These are phyloP conservation scores for Polylopha cassiicola DNA, from an alignment of 2,888 invertebrate genomes.

Conservation along the genomic window DNA sequence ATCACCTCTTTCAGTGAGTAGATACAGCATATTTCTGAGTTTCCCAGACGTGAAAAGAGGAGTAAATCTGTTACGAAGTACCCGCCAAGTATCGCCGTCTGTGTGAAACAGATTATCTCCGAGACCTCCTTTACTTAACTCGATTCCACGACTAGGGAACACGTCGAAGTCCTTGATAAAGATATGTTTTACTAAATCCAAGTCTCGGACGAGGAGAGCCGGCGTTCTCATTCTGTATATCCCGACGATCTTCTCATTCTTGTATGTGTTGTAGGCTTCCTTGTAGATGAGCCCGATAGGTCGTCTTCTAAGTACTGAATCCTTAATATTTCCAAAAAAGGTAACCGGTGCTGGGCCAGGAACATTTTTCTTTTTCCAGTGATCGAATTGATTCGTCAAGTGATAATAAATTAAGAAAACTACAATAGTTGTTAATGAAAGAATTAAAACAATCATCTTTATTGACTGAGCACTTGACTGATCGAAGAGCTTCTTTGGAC, in stretches of 20 bases:
- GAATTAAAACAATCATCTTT: too few species aligned
- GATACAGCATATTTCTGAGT: conserved; percentile 25
- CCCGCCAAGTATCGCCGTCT: conserved; percentile 22
- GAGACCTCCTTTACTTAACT: conserved; percentile 16
- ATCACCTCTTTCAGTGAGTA: conserved; percentile 18
- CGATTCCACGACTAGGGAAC: conserved; percentile 21
- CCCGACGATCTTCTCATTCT: conserved; percentile 34
- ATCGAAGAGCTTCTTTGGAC: too few species aligned
- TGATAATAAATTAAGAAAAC: too few species aligned
- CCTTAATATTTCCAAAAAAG: conserved; percentile 32
- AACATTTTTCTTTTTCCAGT: conserved; percentile 31
- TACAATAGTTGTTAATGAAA: too few species aligned
- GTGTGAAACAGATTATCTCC: conserved; percentile 22
- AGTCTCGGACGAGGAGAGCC: conserved; percentile 23
- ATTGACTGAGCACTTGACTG: too few species aligned
- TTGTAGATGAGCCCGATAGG: conserved; percentile 25
- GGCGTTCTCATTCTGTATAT: conserved; percentile 24
- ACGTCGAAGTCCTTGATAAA: conserved; percentile 26
- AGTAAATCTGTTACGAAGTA: conserved; percentile 23
- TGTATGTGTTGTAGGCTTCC: conserved; percentile 29
- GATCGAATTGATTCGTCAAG: too few species aligned
- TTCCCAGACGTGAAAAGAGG: conserved; percentile 26
- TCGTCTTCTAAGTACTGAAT: conserved; percentile 24
- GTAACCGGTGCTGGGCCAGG: conserved; percentile 29
- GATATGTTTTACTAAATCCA: conserved; percentile 26